Conservation (phyloP, 1,140 invertebrate genomes). For the Ridgeia piscesae region DNA sequence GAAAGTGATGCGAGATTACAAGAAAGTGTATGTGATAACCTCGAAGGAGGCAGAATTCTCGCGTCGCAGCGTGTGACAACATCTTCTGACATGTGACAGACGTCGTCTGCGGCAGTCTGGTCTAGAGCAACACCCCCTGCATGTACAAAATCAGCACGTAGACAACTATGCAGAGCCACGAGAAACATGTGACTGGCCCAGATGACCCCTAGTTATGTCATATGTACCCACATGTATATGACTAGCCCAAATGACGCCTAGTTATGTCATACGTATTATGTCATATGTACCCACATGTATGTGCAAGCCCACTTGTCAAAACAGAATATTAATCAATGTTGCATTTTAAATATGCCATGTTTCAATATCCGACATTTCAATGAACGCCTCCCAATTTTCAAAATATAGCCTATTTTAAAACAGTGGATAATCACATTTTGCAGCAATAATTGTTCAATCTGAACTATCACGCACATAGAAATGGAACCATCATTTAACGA, state of each 20-base stretch:
- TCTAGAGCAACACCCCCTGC: constrained; percentile 38
- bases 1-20: background rate
- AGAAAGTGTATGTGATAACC: constrained; percentile 13
- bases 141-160: constrained; percentile 15
- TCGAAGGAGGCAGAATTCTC: background rate
- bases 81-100: constrained; percentile 5
- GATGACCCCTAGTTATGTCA: background rate
- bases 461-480: too few species aligned
- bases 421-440: background rate
- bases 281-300: background rate
- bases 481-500: too few species aligned
- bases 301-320: background rate
- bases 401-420: background rate
- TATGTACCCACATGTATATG: too few species aligned
- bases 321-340: background rate
- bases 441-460: background rate
- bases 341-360: background rate
- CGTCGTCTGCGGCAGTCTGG: background rate
- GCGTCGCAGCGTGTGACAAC: background rate
- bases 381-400: background rate
- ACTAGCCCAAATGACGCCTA: too few species aligned
- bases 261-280: too few species aligned
- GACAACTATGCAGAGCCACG: background rate
- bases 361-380: background rate
- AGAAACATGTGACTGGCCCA: too few species aligned